These are phyloP conservation scores for Holothuria leucospilota DNA, from an alignment of 53 echinoderm and acorn worm species.

Conservation along the genomic window DNA sequence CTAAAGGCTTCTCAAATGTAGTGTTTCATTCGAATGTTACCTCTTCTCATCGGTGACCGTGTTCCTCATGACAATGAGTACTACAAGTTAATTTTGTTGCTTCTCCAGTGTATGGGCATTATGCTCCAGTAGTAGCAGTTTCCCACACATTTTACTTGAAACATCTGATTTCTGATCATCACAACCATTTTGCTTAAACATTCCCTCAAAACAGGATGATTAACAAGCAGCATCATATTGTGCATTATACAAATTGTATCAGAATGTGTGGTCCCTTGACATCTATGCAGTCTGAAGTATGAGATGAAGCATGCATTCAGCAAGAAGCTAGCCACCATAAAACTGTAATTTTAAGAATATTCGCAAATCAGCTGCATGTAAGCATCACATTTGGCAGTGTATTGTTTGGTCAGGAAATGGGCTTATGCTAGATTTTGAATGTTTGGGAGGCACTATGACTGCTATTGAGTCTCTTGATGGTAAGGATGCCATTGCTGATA, in stretches of 20 bases:
- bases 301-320: constrained; percentile 68
- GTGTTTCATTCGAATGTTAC: constrained; percentile 66
- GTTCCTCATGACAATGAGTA: constrained; percentile 52
- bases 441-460: constrained; percentile 19
- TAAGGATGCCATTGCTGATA: background rate
- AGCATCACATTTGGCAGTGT: constrained; percentile 65
- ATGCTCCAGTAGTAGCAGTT: constrained; percentile 41
- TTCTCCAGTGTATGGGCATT: constrained; percentile 68
- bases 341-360: constrained; percentile 74
- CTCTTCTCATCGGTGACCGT: constrained; percentile 59
- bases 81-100: constrained; percentile 56
- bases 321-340: constrained; percentile 58
- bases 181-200: constrained; percentile 15
- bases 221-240: constrained; percentile 77
- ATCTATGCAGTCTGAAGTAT: constrained; percentile 67
- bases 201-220: constrained; percentile 56
- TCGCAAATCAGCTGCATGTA: constrained; percentile 58
- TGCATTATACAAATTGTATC: constrained; percentile 63
- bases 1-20: constrained; percentile 78
- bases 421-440: constrained; percentile 20
- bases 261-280: constrained; percentile 60
- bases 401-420: constrained; percentile 40
- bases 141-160: constrained; percentile 53
- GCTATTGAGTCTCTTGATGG: constrained; percentile 15
- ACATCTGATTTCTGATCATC: constrained; percentile 55